These are phyloP conservation scores for Notolabrus celidotus DNA, from an alignment of 2,797 vertebrate species.

Conservation along the genomic window DNA sequence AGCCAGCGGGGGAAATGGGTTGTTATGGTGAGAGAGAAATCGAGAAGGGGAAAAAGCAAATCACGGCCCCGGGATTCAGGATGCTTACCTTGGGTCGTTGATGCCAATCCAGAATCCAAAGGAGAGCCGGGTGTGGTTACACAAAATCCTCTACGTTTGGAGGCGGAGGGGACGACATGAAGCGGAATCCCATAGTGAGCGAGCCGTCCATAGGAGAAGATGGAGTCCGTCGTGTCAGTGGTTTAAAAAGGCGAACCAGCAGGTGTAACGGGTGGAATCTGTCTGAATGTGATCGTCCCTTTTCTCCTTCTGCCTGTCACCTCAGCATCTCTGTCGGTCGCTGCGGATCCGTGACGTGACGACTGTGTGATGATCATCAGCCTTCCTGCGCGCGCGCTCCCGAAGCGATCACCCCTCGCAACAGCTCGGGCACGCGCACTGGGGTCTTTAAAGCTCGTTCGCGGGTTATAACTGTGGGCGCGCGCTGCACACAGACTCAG, in stretches of 20 bases:
- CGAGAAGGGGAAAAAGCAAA: background rate
- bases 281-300: constrained; percentile 41
- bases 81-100: constrained; percentile 77
- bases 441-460: constrained; percentile 65
- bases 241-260: constrained; percentile 8
- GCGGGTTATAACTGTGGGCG: background rate
- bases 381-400: constrained; percentile 80
- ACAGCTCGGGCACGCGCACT: constrained; percentile 78
- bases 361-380: constrained; percentile 64
- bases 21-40: background rate
- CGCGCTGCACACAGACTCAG: background rate
- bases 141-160: constrained; percentile 61
- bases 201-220: constrained; percentile 32
- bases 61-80: constrained; percentile 28
- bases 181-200: constrained; percentile 65
- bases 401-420: constrained; percentile 84
- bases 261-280: constrained; percentile 4
- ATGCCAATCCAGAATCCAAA: constrained; percentile 67
- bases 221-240: background rate
- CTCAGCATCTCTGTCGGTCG: constrained; percentile 83
- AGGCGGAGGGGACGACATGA: constrained; percentile 56
- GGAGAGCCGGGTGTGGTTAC: constrained; percentile 85
- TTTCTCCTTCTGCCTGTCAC: constrained; percentile 81
- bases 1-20: background rate
- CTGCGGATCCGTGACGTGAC: constrained; percentile 88